Base-by-base conservation (phyloP, 2,797 vertebrate genomes). In the Hoplostethus mediterraneus region DNA sequence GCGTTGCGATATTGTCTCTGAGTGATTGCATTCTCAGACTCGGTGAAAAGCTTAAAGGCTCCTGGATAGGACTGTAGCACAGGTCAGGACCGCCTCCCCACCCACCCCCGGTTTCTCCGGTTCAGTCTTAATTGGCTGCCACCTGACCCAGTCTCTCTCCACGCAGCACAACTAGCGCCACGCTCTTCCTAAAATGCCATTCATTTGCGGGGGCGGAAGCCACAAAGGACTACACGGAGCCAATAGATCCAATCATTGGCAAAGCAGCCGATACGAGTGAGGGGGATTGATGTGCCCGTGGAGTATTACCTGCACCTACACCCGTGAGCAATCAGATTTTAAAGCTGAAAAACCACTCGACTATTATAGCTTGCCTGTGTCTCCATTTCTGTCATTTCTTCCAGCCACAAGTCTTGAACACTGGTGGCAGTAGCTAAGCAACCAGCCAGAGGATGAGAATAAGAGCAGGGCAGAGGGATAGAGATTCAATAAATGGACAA, bases 371-470 rank as follows among this genome's bases (percentile, higher is more conserved):
- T 83, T 87, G 88, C 89, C 79, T 79, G 79, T 84, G 89, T 82
- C 76, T 88, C 74, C 77, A 79, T 90, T 89, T 89, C 83, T 89
- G 90, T 92, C 86, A 83, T 81, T 83, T 85, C 66, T 82, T 81
- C 56, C 68, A 45, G 77, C 57, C 3, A 80, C 82, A 83, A 83
- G 85, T 88, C 90, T 86, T 90, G 90, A 84, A 93, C 90, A 86
- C 68, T 71, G 87, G 81, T 71, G 90, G 87, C 91, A 84, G 95
- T 95, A 94, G 86, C 95, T 94, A 93, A 95, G 95, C 95, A 95
- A 95, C 95, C 90, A 88, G 86, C 79, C 6, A 33, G 81, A 89
- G 89, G 75, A 64, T 47, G 40, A 36, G 59, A 87, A 80, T 77
- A 82, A 83, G 81, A 90, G 83, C 47, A 64, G 71, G 82, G 75